Conservation (phyloP, 2,888 invertebrate genomes). For the Liopterus haemorrhoidalis region DNA sequence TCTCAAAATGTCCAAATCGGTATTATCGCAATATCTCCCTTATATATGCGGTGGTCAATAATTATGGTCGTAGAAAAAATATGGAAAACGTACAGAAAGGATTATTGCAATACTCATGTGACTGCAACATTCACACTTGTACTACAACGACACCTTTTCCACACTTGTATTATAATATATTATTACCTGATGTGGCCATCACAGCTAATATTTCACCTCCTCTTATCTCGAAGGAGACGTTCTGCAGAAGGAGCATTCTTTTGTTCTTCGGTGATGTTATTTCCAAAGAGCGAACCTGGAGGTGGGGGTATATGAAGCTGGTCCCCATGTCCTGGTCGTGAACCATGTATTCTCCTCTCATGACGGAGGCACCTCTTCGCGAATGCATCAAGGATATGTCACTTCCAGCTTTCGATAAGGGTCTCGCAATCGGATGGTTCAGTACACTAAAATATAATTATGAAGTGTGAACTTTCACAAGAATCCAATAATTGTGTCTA, state of each 20-base stretch:
- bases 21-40: too few relatives aligned
- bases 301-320: conserved; percentile 55
- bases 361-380: conserved; percentile 49
- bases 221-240: conserved; percentile 79
- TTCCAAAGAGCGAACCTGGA: conserved; percentile 59
- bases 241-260: conserved; percentile 58
- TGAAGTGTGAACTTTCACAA: conserved; percentile 41
- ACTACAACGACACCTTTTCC: conserved; percentile 7
- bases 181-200: conserved; percentile 67
- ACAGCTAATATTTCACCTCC: conserved; percentile 88
- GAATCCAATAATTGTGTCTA: neutral
- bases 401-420: conserved; percentile 60
- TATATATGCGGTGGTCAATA: too few relatives aligned
- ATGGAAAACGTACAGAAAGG: too few relatives aligned
- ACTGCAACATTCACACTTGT: too few relatives aligned
- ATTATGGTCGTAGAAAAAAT: too few relatives aligned
- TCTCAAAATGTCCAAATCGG: too few relatives aligned
- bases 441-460: conserved; percentile 49
- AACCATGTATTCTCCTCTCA: conserved; percentile 53
- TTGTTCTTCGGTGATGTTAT: conserved; percentile 55
- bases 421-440: conserved; percentile 55
- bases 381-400: conserved; percentile 55
- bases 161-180: conserved; percentile 7
- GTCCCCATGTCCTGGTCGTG: conserved; percentile 52
- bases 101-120: too few relatives aligned